These are phyloP conservation scores for Drosophila gunungcola DNA, from an alignment of 1,140 invertebrate genomes.

Conservation along the genomic window DNA sequence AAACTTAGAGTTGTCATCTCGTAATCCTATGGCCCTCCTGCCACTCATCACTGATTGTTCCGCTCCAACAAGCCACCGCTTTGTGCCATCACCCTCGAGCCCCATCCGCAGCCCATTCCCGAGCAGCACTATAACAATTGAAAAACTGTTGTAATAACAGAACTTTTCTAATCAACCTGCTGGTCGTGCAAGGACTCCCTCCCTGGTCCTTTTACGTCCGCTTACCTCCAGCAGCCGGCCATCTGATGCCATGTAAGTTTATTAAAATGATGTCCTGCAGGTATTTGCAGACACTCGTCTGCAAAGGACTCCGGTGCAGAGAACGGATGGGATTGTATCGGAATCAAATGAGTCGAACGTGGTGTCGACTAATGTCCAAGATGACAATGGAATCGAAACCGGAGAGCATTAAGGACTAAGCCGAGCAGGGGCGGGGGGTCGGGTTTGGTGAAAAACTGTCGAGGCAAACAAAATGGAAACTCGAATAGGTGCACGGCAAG, in stretches of 20 bases:
- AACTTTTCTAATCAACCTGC: constrained; percentile 76
- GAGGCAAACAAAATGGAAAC: constrained; percentile 56
- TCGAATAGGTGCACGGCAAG: constrained; percentile 37
- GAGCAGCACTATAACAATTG: constrained; percentile 42
- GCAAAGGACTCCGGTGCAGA: neutral
- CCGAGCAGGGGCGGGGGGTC: constrained; percentile 1
- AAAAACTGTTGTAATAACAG: constrained; percentile 63
- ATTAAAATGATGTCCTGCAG: constrained; percentile 79
- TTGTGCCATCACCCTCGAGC: neutral
- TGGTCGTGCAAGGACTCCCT: constrained; percentile 28
- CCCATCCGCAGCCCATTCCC: neutral
- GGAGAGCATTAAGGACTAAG: constrained; percentile 27
- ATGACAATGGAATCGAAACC: constrained; percentile 46
- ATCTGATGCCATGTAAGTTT: constrained; percentile 63
- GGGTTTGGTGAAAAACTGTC: constrained; percentile 13
- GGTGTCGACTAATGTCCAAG: constrained; percentile 61
- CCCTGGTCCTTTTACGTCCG: neutral
- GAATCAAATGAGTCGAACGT: constrained; percentile 44
- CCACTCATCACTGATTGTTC: constrained; percentile 8
- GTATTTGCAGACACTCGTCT: constrained; percentile 59
- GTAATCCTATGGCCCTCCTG: neutral
- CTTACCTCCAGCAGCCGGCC: neutral
- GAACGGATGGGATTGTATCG: constrained; percentile 14
- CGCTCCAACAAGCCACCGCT: neutral
- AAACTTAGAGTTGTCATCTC: neutral